Evolutionary conservation across 2,797 vertebrate genomes (phyloP), one percentile per base, ranked within the genome.

Genomic region (Centroberyx gerrardi): DNA sequence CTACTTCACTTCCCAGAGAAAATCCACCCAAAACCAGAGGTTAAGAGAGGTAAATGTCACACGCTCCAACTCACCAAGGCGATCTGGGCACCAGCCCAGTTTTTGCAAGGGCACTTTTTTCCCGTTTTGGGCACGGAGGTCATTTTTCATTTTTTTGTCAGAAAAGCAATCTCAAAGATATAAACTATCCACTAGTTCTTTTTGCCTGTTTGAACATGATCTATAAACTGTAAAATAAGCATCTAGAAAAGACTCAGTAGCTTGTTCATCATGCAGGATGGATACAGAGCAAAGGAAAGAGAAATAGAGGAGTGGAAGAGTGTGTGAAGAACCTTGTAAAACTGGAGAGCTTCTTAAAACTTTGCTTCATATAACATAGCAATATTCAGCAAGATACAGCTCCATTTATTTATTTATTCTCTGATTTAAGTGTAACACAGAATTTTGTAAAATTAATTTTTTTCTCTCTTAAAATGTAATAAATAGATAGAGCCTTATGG

Each of bases 1-100:
- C 2, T 10, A 53, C 51, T 53, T 53, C 4, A 10, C 22, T 53
- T 53, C 0, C 22, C 22, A 22, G 22, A 65, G 56, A 71, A 84
- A 80, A 84, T 54, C 28, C 10, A 63, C 38, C 40, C 44, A 13
- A 75, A 79, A 78, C 51, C 54, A 75, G 84, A 85, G 74, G 68
- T 76, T 74, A 75, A 78, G 40, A 48, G n/a, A 81, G 62, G 60
- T 84, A 81, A 74, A 83, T 86, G 74, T 68, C 64, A 85, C 62
- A 70, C 8, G 6, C 61, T 74, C 31, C 63, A 68, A 51, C 42
- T 55, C 62, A 49, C 33, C 28, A 17, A 58, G 1, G 15, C 13
- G 3, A 29, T 58, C 18, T 58, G 29, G 42, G 13, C 55, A 2
- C 8, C 55, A 58, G 29, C 31, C 31, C 42, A 15, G 38, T 40